Conservation (phyloP, 2,113 vertebrate species). For the Muntiacus muntjak region DNA sequence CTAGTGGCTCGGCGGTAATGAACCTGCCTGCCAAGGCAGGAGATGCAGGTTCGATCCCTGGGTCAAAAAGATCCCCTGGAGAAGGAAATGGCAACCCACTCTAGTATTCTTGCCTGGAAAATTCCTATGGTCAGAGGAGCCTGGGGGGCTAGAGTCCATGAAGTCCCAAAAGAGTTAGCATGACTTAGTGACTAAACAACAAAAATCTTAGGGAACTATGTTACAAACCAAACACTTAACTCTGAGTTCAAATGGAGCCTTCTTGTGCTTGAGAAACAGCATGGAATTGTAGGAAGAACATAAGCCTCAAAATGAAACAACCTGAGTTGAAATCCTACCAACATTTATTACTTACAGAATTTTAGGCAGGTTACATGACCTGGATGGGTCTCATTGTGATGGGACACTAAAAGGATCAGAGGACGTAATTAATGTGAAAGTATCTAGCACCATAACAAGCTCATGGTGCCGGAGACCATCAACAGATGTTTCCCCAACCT, state of each 20-base stretch:
- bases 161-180: background rate
- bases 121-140: background rate
- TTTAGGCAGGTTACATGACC: background rate
- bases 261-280: background rate
- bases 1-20: background rate
- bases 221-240: background rate
- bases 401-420: background rate
- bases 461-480: background rate
- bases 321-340: background rate
- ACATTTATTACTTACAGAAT: background rate
- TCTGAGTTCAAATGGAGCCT: background rate
- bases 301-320: background rate
- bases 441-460: background rate
- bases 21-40: background rate
- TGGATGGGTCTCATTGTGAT: background rate
- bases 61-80: background rate
- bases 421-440: background rate
- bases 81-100: background rate
- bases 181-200: background rate
- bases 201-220: background rate
- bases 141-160: background rate
- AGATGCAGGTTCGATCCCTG: background rate
- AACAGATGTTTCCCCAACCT: background rate
- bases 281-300: background rate
- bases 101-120: background rate